Evolutionary conservation across 2,888 invertebrate species (phyloP).

Genomic region (Mimumesa dahlbomi): DNA sequence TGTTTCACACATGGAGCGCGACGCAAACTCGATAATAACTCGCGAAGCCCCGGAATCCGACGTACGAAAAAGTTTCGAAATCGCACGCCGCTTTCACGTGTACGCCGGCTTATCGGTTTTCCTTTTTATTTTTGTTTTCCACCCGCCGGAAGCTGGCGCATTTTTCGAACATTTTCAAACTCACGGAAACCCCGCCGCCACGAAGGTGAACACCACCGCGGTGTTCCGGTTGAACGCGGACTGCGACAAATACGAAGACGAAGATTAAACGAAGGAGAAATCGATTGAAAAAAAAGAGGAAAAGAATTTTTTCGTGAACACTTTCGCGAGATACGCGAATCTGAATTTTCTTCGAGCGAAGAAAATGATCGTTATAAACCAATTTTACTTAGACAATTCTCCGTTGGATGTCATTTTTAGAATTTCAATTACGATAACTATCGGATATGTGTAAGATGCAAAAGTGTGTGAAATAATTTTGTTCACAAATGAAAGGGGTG

Average conservation of each 20-base stretch:
- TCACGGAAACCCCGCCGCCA: neutral
- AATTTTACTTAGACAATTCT: slow-evolving; percentile 4
- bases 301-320: slow-evolving; percentile 16
- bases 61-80: slow-evolving; percentile 28
- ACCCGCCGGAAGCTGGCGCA: neutral
- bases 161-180: neutral
- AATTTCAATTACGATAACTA: too few species aligned
- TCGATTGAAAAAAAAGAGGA: neutral
- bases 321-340: slow-evolving; percentile 6
- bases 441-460: too few species aligned
- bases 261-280: neutral
- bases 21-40: slow-evolving; percentile 26
- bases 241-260: neutral
- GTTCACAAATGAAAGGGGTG: too few species aligned
- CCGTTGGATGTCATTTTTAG: neutral
- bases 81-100: slow-evolving; percentile 14
- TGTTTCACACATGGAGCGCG: neutral
- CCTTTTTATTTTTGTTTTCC: too few species aligned
- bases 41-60: neutral
- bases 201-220: neutral
- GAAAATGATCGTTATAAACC: slow-evolving; percentile 40
- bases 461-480: too few species aligned
- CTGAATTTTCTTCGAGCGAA: slow-evolving; percentile 20
- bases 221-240: neutral
- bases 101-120: too few species aligned